These are phyloP conservation scores for Cerceris ruficornis DNA, from an alignment of 2,888 invertebrate genomes.

Conservation along the genomic window DNA sequence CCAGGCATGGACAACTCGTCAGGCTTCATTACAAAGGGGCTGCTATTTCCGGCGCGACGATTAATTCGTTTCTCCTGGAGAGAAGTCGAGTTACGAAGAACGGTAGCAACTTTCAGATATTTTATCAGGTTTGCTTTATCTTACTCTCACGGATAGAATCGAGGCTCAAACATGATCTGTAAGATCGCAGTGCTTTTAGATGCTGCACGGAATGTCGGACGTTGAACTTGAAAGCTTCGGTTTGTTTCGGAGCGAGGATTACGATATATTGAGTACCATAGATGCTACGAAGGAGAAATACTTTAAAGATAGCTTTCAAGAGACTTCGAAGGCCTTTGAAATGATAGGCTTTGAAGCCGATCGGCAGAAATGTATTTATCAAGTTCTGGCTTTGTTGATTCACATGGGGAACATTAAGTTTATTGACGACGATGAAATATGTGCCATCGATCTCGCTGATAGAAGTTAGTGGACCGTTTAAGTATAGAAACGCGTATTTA, in stretches of 20 bases:
- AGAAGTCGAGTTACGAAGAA: constrained; percentile 79
- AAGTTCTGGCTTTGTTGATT: constrained; percentile 74
- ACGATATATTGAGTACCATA: constrained; percentile 64
- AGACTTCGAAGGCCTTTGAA: constrained; percentile 74
- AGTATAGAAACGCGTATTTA: constrained; percentile 2
- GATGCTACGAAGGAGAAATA: constrained; percentile 41
- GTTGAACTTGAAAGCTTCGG: constrained; percentile 67
- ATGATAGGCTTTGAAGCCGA: constrained; percentile 68
- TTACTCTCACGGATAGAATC: neutral
- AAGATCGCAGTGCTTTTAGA: constrained; percentile 56
- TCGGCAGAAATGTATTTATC: constrained; percentile 69
- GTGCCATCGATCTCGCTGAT: constrained; percentile 59
- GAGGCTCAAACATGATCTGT: neutral
- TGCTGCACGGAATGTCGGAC: constrained; percentile 71
- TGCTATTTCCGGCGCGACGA: constrained; percentile 75
- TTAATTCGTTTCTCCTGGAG: constrained; percentile 80
- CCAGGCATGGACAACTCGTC: constrained; percentile 81
- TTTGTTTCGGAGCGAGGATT: constrained; percentile 64
- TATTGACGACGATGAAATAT: constrained; percentile 61
- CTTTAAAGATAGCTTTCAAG: constrained; percentile 64
- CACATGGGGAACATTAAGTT: constrained; percentile 79
- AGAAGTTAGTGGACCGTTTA: constrained; percentile 51
- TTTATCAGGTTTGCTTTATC: constrained; percentile 75
- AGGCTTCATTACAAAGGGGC: constrained; percentile 76
- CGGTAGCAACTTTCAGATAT: constrained; percentile 81